These are phyloP conservation scores for Drosophila rhopaloa DNA, from an alignment of 1,140 invertebrate genomes.

Conservation along the genomic window DNA sequence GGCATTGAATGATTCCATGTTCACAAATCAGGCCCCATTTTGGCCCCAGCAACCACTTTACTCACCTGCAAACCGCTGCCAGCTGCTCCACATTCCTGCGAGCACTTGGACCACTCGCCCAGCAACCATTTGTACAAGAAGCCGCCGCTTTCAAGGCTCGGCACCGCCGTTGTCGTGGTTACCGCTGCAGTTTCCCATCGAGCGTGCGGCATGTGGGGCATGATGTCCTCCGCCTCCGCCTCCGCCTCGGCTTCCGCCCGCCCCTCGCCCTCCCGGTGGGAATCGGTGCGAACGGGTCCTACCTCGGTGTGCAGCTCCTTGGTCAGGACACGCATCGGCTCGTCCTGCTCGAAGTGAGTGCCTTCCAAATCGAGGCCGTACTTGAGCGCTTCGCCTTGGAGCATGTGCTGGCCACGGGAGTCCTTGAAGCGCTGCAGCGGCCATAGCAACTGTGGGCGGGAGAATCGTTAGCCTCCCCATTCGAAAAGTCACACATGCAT, in stretches of 20 bases:
- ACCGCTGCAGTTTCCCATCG: conserved; percentile 60
- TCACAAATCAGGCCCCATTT: background rate
- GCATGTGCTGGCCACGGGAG: conserved; percentile 86
- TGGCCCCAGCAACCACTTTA: background rate
- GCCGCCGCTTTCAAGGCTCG: conserved; percentile 79
- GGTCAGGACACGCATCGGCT: conserved; percentile 52
- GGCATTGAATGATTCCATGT: background rate
- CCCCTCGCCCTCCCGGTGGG: background rate
- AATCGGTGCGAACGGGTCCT: conserved; percentile 8
- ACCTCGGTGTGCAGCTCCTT: conserved; percentile 62
- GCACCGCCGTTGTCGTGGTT: conserved; percentile 17
- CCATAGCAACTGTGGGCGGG: conserved; percentile 87
- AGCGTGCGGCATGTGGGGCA: conserved; percentile 67
- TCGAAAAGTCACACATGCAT: conserved; percentile 12
- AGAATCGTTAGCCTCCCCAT: conserved; percentile 29
- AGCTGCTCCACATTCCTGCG: conserved; percentile 92
- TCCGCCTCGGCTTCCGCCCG: background rate
- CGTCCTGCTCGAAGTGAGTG: conserved; percentile 69
- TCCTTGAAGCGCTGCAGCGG: conserved; percentile 89
- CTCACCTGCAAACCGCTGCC: conserved; percentile 85
- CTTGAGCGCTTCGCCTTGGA: conserved; percentile 77
- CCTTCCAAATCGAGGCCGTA: conserved; percentile 73
- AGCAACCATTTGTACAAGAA: conserved; percentile 92
- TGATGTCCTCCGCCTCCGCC: conserved; percentile 36
- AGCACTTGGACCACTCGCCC: conserved; percentile 94